Conservation (phyloP, 2,113 vertebrate genomes). For the Carollia perspicillata region DNA sequence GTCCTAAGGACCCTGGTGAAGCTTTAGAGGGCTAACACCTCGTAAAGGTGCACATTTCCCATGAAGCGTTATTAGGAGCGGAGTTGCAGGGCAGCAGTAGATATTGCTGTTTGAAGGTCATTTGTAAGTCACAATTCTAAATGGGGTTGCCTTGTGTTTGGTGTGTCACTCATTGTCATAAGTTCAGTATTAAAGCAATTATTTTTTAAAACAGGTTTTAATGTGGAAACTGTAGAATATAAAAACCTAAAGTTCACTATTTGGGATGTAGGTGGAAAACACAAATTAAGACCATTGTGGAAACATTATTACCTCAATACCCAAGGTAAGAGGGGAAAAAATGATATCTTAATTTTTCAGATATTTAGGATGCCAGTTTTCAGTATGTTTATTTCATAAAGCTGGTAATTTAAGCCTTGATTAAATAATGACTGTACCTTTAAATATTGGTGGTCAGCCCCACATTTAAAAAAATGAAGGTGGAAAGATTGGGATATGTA, state of each 20-base stretch:
- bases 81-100: background rate
- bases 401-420: background rate
- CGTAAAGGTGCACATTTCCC: background rate
- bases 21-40: background rate
- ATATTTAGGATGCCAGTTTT: conserved; percentile 33
- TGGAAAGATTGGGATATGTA: background rate
- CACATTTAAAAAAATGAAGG: background rate
- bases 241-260: conserved; percentile 99
- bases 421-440: background rate
- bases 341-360: conserved; percentile 10
- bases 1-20: background rate
- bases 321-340: conserved; percentile 87
- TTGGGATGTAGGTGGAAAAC: conserved; percentile 99
- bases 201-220: conserved; percentile 87
- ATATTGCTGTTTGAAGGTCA: background rate
- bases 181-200: conserved; percentile 43
- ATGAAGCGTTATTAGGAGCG: background rate
- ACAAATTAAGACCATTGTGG: conserved; percentile 97
- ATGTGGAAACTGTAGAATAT: conserved; percentile 98
- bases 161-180: conserved; percentile 37
- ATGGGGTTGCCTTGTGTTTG: conserved; percentile 16
- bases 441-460: background rate
- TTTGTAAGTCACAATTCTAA: conserved; percentile 9
- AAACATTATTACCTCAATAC: conserved; percentile 99
- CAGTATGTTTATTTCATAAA: conserved; percentile 22